Percentiles rank a stretch among this genome's conserved stretches.
These are phyloP conservation scores for Callocephalon fimbriatum DNA, from an alignment of 2,113 vertebrate species.

Conservation along the genomic window DNA sequence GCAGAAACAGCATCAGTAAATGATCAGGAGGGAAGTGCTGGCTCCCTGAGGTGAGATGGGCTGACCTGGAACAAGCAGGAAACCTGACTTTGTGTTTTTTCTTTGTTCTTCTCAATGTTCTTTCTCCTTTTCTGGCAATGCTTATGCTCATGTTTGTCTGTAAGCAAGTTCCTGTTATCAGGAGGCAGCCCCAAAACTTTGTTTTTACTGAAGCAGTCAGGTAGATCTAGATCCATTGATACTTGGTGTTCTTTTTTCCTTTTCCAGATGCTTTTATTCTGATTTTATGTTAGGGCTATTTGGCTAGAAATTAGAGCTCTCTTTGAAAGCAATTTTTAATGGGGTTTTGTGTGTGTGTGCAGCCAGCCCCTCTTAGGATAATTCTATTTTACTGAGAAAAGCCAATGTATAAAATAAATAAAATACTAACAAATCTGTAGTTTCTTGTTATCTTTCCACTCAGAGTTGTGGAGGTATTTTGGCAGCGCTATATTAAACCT, in stretches of 20 bases:
- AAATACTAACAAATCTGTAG: background rate
- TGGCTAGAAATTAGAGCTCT: too few relatives aligned
- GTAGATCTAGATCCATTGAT: background rate
- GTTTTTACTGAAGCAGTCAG: background rate
- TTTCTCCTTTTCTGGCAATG: background rate
- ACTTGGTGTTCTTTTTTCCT: background rate
- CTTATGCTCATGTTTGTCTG: background rate
- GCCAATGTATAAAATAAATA: background rate
- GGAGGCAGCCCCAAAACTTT: background rate
- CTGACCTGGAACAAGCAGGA: background rate
- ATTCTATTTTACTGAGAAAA: background rate
- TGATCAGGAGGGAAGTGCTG: background rate
- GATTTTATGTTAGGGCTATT: background rate
- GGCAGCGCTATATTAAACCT: background rate
- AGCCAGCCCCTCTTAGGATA: background rate
- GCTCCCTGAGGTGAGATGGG: background rate
- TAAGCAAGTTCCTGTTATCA: background rate
- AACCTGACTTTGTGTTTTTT: background rate
- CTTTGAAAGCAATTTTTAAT: background rate
- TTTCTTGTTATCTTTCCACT: background rate
- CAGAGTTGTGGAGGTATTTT: background rate
- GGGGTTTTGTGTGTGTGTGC: background rate
- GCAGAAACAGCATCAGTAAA: background rate
- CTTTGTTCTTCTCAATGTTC: background rate
- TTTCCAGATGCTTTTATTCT: background rate